Percentiles rank a stretch among this genome's conserved stretches.
Evolutionary conservation across 2,113 vertebrate genomes (phyloP).

Genomic region (Peromyscus maniculatus): DNA sequence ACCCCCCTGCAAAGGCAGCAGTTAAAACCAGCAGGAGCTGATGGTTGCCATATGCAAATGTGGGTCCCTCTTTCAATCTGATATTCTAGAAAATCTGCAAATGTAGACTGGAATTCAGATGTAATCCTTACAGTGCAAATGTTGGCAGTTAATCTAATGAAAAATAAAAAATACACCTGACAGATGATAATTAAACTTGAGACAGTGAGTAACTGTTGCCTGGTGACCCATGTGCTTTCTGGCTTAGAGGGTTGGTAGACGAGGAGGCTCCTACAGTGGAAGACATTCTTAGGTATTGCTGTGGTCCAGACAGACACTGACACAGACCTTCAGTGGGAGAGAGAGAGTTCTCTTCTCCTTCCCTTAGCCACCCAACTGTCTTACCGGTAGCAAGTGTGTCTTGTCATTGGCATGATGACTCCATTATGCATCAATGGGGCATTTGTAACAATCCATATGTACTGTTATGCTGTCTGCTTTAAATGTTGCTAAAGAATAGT

Average conservation of each 20-base stretch:
- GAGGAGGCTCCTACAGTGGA: too few relatives aligned
- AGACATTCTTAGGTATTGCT: not conserved
- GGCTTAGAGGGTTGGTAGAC: not conserved
- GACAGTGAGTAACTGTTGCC: not conserved
- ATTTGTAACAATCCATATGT: not conserved
- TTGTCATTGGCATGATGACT: not conserved
- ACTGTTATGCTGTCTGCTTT: not conserved
- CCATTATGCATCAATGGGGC: not conserved
- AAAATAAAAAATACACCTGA: conserved; percentile 36
- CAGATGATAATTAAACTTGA: not conserved
- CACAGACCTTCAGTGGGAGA: not conserved
- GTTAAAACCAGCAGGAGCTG: not conserved
- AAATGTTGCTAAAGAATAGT: not conserved
- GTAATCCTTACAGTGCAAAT: not conserved
- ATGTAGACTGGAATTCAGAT: not conserved
- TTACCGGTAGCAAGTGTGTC: not conserved
- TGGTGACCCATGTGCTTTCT: not conserved
- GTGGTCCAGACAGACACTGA: not conserved
- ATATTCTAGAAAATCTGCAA: conserved; percentile 2
- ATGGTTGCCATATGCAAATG: not conserved
- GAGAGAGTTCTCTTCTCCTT: not conserved
- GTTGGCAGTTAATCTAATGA: not conserved
- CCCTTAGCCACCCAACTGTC: not conserved
- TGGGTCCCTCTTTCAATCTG: not conserved
- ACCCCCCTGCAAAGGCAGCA: not conserved